A percentile compares a stretch with the other conserved stretches of the same genome.
phyloP scores from a whole-genome alignment of 2,888 invertebrate genomes.

The Drosophila aldrichi region DNA sequence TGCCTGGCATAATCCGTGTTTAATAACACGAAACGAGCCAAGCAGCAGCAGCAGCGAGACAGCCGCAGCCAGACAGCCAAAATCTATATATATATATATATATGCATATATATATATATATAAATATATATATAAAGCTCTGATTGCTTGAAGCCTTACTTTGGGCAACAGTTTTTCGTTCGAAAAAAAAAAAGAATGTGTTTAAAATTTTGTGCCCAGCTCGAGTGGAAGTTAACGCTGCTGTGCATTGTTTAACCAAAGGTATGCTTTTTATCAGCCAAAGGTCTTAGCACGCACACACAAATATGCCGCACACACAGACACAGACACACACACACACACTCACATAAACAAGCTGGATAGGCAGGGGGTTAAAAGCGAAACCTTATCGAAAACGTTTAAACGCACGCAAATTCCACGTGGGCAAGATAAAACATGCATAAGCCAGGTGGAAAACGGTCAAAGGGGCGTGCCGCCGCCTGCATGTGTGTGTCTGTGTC shows the following conservation, averaged over 20 bases:
- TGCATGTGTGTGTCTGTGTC: slow-evolving; percentile 10
- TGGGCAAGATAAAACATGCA: slow-evolving; percentile 81
- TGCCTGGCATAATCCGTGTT: slow-evolving; percentile 79
- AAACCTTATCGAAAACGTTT: slow-evolving; percentile 82
- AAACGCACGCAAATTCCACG: slow-evolving; percentile 82
- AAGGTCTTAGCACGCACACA: slow-evolving; percentile 79
- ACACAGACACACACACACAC: slow-evolving; percentile 63
- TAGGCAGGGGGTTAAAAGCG: slow-evolving; percentile 76
- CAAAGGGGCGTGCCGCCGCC: slow-evolving; percentile 46
- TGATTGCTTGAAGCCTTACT: slow-evolving; percentile 55
- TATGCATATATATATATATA: too few species aligned
- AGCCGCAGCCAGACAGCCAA: slow-evolving; percentile 34
- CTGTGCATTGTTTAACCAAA: slow-evolving; percentile 67
- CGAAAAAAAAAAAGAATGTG: slow-evolving; percentile 28
- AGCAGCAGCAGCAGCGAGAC: too few species aligned
- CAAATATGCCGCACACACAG: slow-evolving; percentile 67
- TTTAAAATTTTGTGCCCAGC: slow-evolving; percentile 33
- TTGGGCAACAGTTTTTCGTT: slow-evolving; percentile 43
- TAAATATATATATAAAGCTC: neutral
- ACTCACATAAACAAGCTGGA: slow-evolving; percentile 26
- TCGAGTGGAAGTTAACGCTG: slow-evolving; percentile 36
- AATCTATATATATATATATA: neutral
- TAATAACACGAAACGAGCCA: slow-evolving; percentile 77
- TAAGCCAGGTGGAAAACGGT: slow-evolving; percentile 65
- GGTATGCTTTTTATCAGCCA: slow-evolving; percentile 79